phyloP scores from a whole-genome alignment of 1,140 invertebrate species.

The Vanessa tameamea region DNA sequence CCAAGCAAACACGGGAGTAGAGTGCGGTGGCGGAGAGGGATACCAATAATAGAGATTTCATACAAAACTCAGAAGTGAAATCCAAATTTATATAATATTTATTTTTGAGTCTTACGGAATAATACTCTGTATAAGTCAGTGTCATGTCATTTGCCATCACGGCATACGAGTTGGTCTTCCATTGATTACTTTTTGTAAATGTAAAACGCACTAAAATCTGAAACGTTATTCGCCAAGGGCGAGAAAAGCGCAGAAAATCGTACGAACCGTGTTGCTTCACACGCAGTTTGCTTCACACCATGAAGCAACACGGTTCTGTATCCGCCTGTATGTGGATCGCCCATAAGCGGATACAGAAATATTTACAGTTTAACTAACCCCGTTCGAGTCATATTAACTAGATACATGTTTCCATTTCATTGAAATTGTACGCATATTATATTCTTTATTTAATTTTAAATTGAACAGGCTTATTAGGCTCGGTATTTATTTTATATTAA shows the following conservation, averaged over 20 bases:
- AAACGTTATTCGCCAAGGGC: constrained; percentile 17
- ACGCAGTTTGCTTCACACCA: neutral
- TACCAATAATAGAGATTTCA: too few species aligned
- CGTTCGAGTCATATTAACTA: constrained; percentile 45
- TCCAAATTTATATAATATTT: too few species aligned
- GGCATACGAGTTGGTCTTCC: too few species aligned
- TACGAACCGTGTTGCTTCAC: constrained; percentile 46
- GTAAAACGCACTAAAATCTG: constrained; percentile 29
- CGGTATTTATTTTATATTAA: neutral
- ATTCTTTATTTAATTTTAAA: too few species aligned
- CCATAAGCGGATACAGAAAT: constrained; percentile 58
- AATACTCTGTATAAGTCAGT: too few species aligned
- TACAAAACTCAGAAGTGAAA: too few species aligned
- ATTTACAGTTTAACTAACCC: constrained; percentile 62
- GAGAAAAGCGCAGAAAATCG: constrained; percentile 50
- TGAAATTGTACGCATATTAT: neutral
- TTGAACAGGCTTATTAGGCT: neutral
- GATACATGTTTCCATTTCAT: constrained; percentile 17
- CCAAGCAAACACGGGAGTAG: too few species aligned
- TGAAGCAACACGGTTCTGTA: too few species aligned
- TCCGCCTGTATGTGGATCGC: too few species aligned
- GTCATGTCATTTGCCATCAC: too few species aligned
- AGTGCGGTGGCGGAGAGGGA: too few species aligned
- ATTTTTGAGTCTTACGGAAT: too few species aligned
- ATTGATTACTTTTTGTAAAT: neutral